phyloP scores from a whole-genome alignment of 2,797 vertebrate species.

The Yasuhikotakia modesta region DNA sequence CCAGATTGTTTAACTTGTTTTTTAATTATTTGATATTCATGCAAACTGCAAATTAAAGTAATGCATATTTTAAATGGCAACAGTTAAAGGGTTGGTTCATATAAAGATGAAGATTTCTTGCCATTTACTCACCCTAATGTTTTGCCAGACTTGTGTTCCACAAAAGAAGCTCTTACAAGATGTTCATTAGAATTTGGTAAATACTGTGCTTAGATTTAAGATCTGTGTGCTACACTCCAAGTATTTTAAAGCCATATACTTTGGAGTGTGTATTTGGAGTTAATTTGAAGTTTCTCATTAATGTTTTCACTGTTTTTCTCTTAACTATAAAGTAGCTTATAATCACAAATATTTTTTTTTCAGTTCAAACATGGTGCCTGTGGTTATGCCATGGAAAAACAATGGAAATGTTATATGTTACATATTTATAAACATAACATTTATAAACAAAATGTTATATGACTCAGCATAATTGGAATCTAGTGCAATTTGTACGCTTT shows the following conservation, averaged over 20 bases:
- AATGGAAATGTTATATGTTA: no score
- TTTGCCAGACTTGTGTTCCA: background rate
- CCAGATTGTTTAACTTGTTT: slow-evolving; percentile 11
- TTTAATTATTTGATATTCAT: slow-evolving; percentile 9
- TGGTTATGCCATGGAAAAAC: no score
- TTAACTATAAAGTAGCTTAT: background rate
- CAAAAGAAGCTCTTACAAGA: background rate
- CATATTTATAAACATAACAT: no score
- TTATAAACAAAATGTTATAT: no score
- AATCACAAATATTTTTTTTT: background rate
- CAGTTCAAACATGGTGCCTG: background rate
- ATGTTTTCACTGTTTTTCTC: no score
- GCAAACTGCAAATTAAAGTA: slow-evolving; percentile 13
- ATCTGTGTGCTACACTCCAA: no score
- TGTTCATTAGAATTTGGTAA: background rate
- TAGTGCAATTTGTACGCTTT: background rate
- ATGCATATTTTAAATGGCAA: background rate
- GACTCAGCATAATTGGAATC: background rate
- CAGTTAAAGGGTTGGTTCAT: background rate
- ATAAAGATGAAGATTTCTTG: background rate
- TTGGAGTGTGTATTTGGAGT: no score
- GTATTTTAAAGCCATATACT: no score
- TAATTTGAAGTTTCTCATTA: no score
- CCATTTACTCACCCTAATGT: background rate
- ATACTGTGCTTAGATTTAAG: no score